phyloP scores from a whole-genome alignment of 2,888 invertebrate genomes.

The Pasiphila rectangulata region DNA sequence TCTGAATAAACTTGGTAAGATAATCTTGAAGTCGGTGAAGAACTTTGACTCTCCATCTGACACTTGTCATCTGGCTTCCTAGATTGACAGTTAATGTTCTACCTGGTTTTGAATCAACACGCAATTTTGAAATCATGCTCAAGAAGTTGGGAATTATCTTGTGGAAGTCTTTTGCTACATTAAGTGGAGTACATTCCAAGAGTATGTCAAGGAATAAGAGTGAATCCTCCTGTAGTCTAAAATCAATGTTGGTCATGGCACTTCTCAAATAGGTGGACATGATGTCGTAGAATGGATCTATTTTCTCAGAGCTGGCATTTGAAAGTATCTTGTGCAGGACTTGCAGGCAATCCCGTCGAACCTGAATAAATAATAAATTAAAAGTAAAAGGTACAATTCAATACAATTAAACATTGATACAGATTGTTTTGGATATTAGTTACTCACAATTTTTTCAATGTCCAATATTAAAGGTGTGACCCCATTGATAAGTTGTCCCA shows the following conservation, averaged over 20 bases:
- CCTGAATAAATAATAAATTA: no score
- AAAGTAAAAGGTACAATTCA: no score
- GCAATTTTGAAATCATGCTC: conserved; percentile 89
- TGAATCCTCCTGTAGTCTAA: conserved; percentile 90
- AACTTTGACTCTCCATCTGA: conserved; percentile 90
- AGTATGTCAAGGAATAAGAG: conserved; percentile 88
- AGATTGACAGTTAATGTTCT: conserved; percentile 86
- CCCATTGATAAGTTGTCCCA: conserved; percentile 85
- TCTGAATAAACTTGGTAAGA: conserved; percentile 56
- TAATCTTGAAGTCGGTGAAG: conserved; percentile 84
- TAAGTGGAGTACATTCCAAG: conserved; percentile 83
- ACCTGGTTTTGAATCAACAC: conserved; percentile 83
- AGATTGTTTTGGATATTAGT: no score
- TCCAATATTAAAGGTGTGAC: conserved; percentile 86
- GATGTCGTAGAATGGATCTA: conserved; percentile 87
- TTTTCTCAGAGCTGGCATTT: conserved; percentile 64
- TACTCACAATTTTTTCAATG: conserved; percentile 82
- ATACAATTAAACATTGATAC: no score
- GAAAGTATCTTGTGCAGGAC: conserved; percentile 75
- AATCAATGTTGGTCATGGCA: conserved; percentile 94
- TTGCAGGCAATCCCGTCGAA: conserved; percentile 80
- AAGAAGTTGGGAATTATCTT: conserved; percentile 90
- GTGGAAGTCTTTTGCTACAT: conserved; percentile 84
- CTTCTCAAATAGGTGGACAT: conserved; percentile 90
- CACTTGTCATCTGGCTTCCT: conserved; percentile 86